Conservation (phyloP, 2,797 vertebrate genomes). For the Chrosomus eos region DNA sequence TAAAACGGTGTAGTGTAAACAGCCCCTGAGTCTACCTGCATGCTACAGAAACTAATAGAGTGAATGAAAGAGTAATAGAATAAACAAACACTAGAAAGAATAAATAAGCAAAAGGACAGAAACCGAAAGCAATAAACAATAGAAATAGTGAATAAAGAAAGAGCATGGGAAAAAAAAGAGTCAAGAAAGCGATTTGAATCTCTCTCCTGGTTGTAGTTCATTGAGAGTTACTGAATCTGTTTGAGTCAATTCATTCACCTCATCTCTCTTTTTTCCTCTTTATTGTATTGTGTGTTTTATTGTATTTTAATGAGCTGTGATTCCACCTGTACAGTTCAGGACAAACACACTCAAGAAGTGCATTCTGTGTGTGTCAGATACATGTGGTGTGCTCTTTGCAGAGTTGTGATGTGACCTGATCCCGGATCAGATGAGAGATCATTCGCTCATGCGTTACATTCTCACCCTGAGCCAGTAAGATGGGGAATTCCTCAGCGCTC, state of each 20-base stretch:
- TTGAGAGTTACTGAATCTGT: background rate
- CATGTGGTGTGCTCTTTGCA: background rate
- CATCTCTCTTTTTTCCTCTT: background rate
- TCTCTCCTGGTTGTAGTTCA: background rate
- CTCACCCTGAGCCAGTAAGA: slow-evolving; percentile 32
- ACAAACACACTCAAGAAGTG: background rate
- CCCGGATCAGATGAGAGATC: slow-evolving; percentile 37
- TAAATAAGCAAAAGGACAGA: too few relatives aligned
- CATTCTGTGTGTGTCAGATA: background rate
- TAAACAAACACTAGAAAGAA: too few relatives aligned
- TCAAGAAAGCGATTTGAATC: background rate
- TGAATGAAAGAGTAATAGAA: too few relatives aligned
- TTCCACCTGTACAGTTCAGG: background rate
- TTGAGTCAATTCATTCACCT: background rate
- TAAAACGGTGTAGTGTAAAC: too few relatives aligned
- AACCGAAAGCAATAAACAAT: too few relatives aligned
- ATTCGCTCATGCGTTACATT: slow-evolving; percentile 37
- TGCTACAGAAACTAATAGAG: too few relatives aligned
- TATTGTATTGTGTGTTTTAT: background rate
- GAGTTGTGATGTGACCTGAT: slow-evolving; percentile 19
- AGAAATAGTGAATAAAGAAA: too few relatives aligned
- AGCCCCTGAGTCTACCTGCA: too few relatives aligned
- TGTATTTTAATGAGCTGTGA: background rate
- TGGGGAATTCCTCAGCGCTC: slow-evolving; percentile 12
- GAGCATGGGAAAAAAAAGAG: too few relatives aligned